These are phyloP conservation scores for Drosophila suboccidentalis DNA, from an alignment of 2,888 invertebrate genomes.

Conservation along the genomic window DNA sequence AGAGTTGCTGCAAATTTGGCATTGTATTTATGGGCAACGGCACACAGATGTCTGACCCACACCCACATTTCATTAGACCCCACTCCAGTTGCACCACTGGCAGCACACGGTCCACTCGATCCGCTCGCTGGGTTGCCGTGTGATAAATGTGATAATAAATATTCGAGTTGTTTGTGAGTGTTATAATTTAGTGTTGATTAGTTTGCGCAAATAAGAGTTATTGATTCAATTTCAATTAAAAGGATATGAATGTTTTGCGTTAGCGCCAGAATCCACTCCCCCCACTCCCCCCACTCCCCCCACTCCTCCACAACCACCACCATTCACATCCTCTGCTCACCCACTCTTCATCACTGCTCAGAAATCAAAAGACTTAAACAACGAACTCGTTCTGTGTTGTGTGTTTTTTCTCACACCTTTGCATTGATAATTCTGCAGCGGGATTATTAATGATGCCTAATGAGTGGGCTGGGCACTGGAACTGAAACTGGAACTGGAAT, in stretches of 20 bases:
- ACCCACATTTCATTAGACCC: constrained; percentile 78
- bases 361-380: constrained; percentile 38
- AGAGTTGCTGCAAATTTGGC: constrained; percentile 78
- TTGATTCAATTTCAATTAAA: constrained; percentile 81
- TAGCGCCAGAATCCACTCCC: constrained; percentile 43
- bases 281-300: neutral
- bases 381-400: constrained; percentile 36
- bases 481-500: constrained; percentile 19
- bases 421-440: constrained; percentile 56
- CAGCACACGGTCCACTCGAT: constrained; percentile 12
- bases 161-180: constrained; percentile 77
- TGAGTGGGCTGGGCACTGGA: constrained; percentile 69
- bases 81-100: constrained; percentile 11
- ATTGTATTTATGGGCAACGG: constrained; percentile 57
- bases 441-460: constrained; percentile 75
- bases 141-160: constrained; percentile 78
- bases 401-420: constrained; percentile 54
- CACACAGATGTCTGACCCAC: constrained; percentile 67
- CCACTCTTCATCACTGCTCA: constrained; percentile 5
- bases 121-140: constrained; percentile 45
- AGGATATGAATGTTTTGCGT: constrained; percentile 76
- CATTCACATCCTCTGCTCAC: constrained; percentile 16
- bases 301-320: constrained; percentile 1
- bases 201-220: constrained; percentile 80
- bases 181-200: constrained; percentile 82